These are phyloP conservation scores for Escarpia spicata DNA, from an alignment of 2,888 invertebrate species.

Conservation along the genomic window DNA sequence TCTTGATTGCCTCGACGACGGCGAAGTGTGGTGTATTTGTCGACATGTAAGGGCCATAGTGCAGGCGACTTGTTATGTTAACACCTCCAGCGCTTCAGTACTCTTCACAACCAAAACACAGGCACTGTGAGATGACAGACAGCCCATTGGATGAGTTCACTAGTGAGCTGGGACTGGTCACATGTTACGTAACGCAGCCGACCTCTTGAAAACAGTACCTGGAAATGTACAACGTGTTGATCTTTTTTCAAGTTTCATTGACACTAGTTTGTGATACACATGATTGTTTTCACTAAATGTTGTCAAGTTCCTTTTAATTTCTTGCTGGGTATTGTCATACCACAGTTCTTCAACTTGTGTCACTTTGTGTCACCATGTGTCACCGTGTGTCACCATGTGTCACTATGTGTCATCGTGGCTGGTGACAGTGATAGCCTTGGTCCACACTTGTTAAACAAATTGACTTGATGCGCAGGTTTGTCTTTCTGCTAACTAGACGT, in stretches of 20 bases:
- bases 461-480: not conserved
- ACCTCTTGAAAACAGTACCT: no score
- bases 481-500: not conserved
- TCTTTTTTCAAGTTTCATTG: not conserved
- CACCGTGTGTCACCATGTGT: not conserved
- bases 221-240: not conserved
- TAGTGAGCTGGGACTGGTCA: not conserved
- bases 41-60: no score
- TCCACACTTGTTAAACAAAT: not conserved
- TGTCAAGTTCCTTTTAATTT: not conserved
- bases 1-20: no score
- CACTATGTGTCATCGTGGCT: not conserved
- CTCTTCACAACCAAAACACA: not conserved
- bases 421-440: not conserved
- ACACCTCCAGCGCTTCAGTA: no score
- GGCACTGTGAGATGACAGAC: not conserved
- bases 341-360: not conserved
- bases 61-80: no score
- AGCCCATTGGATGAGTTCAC: not conserved
- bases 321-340: not conserved
- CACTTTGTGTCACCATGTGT: not conserved
- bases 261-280: not conserved
- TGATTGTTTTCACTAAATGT: not conserved
- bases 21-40: not conserved
- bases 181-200: not conserved